Evolutionary conservation across 2,888 invertebrate species (phyloP).

Genomic region (Sacculina carcini): DNA sequence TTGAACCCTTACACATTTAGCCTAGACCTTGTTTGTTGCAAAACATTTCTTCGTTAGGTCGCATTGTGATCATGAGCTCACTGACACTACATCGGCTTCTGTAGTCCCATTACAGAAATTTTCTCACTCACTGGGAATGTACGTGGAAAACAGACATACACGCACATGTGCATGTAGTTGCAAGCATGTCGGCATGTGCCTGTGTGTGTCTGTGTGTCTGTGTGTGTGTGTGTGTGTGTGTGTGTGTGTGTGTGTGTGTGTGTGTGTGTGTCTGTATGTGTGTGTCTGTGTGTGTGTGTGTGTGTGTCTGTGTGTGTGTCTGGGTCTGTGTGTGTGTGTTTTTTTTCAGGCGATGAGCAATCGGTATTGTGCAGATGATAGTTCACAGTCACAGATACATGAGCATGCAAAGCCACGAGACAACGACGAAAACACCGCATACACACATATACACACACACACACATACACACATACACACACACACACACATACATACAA

Average conservation of each 20-base stretch:
- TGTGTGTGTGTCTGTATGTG: not conserved
- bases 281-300: not conserved
- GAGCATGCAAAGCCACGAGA: not conserved
- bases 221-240: constrained; percentile 1
- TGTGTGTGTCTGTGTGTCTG: constrained; percentile 4
- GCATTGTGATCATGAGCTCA: too few species aligned
- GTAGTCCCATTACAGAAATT: too few species aligned
- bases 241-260: not conserved
- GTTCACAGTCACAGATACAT: not conserved
- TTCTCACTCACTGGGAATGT: too few species aligned
- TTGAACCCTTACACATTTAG: too few species aligned
- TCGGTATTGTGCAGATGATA: not conserved
- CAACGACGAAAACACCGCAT: too few species aligned
- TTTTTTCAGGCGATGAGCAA: not conserved
- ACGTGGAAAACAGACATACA: not conserved
- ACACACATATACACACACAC: constrained; percentile 1
- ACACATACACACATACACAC: constrained; percentile 4
- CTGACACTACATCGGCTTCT: too few species aligned
- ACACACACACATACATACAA: not conserved
- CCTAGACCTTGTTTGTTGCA: too few species aligned
- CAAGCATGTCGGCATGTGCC: not conserved
- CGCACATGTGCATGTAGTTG: not conserved
- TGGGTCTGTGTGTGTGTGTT: constrained; percentile 4
- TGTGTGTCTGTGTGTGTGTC: not conserved
- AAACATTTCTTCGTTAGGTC: too few species aligned